A percentile compares a stretch with the other conserved stretches of the same genome.
Evolutionary conservation across 2,113 vertebrate species (phyloP).

Genomic region (Pongo abelii): DNA sequence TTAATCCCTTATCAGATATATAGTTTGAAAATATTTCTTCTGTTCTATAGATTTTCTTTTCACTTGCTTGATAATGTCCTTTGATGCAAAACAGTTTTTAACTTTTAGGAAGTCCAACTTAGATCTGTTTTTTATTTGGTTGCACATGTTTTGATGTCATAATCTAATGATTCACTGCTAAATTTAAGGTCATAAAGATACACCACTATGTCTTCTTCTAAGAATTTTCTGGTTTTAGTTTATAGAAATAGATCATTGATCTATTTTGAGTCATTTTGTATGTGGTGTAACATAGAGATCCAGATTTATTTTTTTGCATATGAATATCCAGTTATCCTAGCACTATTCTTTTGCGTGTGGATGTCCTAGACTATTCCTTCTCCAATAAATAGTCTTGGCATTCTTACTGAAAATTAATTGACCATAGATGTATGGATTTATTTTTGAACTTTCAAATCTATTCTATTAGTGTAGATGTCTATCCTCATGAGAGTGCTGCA

Average conservation of each 20-base stretch:
- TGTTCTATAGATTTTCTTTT: not conserved
- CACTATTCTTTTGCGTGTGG: not conserved
- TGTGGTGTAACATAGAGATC: not conserved
- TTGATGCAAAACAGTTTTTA: not conserved
- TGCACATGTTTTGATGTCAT: not conserved
- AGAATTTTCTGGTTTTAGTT: not conserved
- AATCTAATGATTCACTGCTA: not conserved
- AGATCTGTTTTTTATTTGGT: not conserved
- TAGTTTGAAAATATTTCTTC: not conserved
- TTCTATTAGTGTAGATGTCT: not conserved
- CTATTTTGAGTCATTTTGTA: not conserved
- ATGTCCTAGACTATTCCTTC: not conserved
- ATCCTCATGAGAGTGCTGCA: not conserved
- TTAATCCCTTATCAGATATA: not conserved
- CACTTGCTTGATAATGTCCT: not conserved
- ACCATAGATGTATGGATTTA: not conserved
- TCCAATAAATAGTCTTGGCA: not conserved
- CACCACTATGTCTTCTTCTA: not conserved
- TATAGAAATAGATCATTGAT: not conserved
- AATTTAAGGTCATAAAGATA: not conserved
- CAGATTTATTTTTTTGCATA: not conserved
- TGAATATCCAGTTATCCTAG: not conserved
- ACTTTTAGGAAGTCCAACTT: not conserved
- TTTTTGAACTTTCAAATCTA: not conserved
- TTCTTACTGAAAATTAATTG: not conserved